These are phyloP conservation scores for Okamejei kenojei DNA, from an alignment of 2,797 vertebrate species.

Conservation along the genomic window DNA sequence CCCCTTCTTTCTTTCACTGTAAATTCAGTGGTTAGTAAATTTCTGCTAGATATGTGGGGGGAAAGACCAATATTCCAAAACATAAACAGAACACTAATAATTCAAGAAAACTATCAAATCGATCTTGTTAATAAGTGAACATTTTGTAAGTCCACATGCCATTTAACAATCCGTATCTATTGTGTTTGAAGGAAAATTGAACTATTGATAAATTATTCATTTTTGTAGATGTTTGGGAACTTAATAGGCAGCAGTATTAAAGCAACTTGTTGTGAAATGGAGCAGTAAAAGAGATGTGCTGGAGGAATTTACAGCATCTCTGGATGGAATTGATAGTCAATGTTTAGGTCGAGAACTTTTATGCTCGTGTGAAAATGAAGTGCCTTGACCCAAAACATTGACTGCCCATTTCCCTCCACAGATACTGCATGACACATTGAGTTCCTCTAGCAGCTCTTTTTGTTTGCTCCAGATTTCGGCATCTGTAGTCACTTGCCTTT, in stretches of 20 bases:
- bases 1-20: neutral
- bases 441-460: too few relatives aligned
- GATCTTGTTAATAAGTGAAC: neutral
- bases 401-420: too few relatives aligned
- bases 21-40: neutral
- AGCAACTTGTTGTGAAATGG: neutral
- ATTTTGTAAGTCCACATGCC: neutral
- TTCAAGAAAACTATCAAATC: neutral
- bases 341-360: too few relatives aligned
- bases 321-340: too few relatives aligned
- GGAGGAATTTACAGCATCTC: too few relatives aligned
- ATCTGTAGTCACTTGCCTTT: too few relatives aligned
- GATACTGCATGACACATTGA: too few relatives aligned
- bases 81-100: neutral
- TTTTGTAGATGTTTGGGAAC: neutral
- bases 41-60: neutral
- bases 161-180: neutral
- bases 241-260: neutral
- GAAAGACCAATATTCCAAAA: neutral
- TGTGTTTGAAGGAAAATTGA: neutral
- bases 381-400: too few relatives aligned
- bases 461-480: too few relatives aligned
- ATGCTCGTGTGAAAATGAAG: too few relatives aligned
- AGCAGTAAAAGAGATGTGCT: too few relatives aligned
- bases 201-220: neutral